Conservation (phyloP, 1,140 invertebrate genomes). For the Lepidurus apus region DNA sequence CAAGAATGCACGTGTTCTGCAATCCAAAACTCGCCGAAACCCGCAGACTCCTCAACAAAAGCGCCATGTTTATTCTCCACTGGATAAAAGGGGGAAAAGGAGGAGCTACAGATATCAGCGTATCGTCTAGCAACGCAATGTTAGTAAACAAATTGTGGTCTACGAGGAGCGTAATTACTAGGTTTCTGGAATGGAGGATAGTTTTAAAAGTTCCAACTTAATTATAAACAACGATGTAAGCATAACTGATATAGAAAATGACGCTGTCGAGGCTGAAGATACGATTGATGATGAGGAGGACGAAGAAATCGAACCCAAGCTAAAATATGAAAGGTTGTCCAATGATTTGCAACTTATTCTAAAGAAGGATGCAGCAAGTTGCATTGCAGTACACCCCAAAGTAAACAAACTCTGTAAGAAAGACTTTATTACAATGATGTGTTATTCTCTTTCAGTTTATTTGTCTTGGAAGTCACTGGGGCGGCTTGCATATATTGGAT, state of each 20-base stretch:
- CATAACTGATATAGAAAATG: not conserved
- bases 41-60: not conserved
- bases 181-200: not conserved
- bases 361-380: conserved; percentile 80
- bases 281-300: conserved; percentile 32
- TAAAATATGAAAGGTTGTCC: conserved; percentile 82
- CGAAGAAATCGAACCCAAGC: conserved; percentile 78
- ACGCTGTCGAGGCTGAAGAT: not conserved
- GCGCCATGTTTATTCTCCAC: not conserved
- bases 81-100: not conserved
- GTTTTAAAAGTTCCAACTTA: not conserved
- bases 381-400: conserved; percentile 86
- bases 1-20: not conserved
- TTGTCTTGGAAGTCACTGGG: conserved; percentile 85
- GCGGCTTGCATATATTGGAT: conserved; percentile 81
- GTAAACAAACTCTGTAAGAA: conserved; percentile 46
- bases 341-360: conserved; percentile 84
- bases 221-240: not conserved
- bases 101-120: not conserved
- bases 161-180: not conserved
- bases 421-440: conserved; percentile 11
- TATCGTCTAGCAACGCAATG: not conserved
- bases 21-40: not conserved
- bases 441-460: conserved; percentile 65
- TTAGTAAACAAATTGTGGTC: not conserved